These are phyloP conservation scores for Streptopelia turtur DNA, from an alignment of 2,797 vertebrate species.

Conservation along the genomic window DNA sequence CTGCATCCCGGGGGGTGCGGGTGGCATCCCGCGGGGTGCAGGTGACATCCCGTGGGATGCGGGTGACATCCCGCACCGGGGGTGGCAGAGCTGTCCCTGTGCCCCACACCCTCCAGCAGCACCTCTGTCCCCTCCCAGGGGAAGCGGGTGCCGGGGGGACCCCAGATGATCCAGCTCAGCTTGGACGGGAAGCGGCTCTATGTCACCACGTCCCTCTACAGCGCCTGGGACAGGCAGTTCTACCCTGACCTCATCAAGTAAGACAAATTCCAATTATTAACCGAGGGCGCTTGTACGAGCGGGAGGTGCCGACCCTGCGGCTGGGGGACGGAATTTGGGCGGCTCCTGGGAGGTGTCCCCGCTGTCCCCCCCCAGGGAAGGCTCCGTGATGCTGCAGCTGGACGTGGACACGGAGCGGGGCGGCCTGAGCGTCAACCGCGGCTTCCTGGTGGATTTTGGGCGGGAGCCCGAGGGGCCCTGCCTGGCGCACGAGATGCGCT, in stretches of 20 bases:
- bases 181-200: conserved; percentile 90
- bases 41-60: too few species aligned
- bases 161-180: conserved; percentile 95
- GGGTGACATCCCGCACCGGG: accelerated
- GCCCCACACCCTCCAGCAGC: background rate
- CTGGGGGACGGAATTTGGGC: accelerated
- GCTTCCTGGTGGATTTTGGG: conserved; percentile 93
- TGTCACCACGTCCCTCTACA: conserved; percentile 90
- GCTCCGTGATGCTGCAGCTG: conserved; percentile 91
- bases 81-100: accelerated
- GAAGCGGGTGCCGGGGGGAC: conserved; percentile 82
- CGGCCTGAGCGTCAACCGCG: conserved; percentile 81
- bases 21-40: background rate
- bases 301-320: accelerated
- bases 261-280: background rate
- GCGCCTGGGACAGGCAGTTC: conserved; percentile 93
- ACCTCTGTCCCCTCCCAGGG: conserved; percentile 75
- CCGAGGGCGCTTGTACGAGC: accelerated
- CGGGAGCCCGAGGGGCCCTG: conserved; percentile 87
- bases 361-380: conserved; percentile 77
- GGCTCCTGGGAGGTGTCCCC: background rate
- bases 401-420: conserved; percentile 85
- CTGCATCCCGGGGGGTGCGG: background rate
- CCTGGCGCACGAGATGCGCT: conserved; percentile 90
- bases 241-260: conserved; percentile 89